Percentiles rank a stretch among this genome's conserved stretches.
These are phyloP conservation scores for Apodemia duryi DNA, from an alignment of 2,888 invertebrate genomes.

Conservation along the genomic window DNA sequence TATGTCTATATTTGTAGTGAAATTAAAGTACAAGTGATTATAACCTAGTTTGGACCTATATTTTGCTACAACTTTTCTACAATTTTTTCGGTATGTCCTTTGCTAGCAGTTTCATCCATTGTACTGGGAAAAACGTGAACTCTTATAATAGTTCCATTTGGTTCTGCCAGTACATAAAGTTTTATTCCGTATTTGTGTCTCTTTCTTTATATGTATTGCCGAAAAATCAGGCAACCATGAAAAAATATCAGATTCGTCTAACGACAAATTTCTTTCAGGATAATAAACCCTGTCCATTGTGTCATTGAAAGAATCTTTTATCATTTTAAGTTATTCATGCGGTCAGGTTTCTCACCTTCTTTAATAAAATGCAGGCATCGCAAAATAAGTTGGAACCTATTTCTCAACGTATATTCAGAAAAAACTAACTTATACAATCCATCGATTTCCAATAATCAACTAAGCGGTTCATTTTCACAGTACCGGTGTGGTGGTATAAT, in stretches of 20 bases:
- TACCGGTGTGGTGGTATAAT: background rate
- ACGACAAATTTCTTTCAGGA: background rate
- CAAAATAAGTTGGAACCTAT: background rate
- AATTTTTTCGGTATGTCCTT: background rate
- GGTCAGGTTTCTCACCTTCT: background rate
- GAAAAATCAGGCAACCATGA: background rate
- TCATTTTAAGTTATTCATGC: background rate
- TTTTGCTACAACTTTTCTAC: background rate
- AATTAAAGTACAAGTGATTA: no score
- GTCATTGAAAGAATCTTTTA: background rate
- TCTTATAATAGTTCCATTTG: background rate
- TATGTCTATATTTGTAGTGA: no score
- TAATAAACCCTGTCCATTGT: background rate
- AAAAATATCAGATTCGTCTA: background rate
- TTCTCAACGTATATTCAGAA: background rate
- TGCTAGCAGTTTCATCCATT: background rate
- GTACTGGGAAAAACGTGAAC: background rate
- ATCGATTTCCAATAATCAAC: background rate
- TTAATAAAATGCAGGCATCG: slow-evolving; percentile 3
- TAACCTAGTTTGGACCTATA: no score
- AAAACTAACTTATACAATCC: background rate
- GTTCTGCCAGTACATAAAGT: background rate
- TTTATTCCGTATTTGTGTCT: background rate
- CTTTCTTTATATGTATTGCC: background rate
- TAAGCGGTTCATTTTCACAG: background rate